Evolutionary conservation across 2,888 invertebrate genomes (phyloP).

Genomic region (Rhabditoides inermis): DNA sequence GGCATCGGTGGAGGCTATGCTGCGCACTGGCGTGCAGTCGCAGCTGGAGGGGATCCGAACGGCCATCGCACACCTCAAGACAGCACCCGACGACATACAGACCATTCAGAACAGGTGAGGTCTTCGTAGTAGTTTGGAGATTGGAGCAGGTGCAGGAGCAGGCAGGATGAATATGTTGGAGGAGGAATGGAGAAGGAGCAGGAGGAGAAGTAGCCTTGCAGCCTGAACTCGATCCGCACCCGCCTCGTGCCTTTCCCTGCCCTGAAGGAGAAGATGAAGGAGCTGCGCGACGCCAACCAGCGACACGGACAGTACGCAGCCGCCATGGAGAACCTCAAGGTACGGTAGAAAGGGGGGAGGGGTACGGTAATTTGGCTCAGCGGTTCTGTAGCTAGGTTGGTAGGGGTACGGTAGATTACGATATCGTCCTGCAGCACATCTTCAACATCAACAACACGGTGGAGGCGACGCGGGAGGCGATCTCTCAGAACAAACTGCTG

Average conservation of each 20-base stretch:
- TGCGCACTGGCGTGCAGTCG: conserved; percentile 96
- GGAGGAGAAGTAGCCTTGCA: no score
- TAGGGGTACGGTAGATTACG: no score
- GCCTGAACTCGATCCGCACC: conserved; percentile 70
- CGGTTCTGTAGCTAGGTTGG: no score
- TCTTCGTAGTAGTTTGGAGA: no score
- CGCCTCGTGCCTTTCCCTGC: conserved; percentile 70
- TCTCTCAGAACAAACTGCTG: conserved; percentile 84
- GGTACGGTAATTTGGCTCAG: no score
- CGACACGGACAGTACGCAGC: conserved; percentile 90
- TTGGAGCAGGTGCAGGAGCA: no score
- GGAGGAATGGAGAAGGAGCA: no score
- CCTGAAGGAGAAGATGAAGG: conserved; percentile 71
- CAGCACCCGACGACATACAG: conserved; percentile 75
- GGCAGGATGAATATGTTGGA: no score
- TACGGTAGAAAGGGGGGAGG: no score
- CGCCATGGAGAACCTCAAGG: conserved; percentile 89
- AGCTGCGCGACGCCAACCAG: conserved; percentile 82
- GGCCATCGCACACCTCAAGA: conserved; percentile 79
- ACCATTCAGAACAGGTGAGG: no score
- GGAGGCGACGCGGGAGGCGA: conserved; percentile 82
- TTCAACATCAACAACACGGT: conserved; percentile 94
- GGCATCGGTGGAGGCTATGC: conserved; percentile 81
- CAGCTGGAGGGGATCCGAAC: conserved; percentile 91
- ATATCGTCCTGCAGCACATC: no score